Evolutionary conservation across 2,888 invertebrate genomes (phyloP).

Genomic region (Eledone cirrhosa): DNA sequence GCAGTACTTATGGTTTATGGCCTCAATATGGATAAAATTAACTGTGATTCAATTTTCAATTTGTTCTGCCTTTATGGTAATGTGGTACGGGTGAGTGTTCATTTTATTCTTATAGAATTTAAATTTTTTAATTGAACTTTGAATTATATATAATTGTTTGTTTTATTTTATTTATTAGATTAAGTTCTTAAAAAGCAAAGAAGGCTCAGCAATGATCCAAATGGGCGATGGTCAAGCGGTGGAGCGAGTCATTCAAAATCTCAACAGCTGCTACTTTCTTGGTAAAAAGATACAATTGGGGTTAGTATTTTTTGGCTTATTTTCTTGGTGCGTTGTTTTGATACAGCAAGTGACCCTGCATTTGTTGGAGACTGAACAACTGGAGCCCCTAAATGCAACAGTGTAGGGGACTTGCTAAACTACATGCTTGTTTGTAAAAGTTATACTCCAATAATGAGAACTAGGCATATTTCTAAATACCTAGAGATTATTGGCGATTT

Average conservation of each 20-base stretch:
- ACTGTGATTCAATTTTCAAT: slow-evolving; percentile 96
- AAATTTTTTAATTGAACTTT: neutral
- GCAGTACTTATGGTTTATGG: slow-evolving; percentile 99
- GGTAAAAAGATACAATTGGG: slow-evolving; percentile 79
- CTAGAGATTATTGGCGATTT: no score
- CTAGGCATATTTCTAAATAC: no score
- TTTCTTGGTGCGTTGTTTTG: neutral
- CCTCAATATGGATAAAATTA: slow-evolving; percentile 89
- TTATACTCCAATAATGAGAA: no score
- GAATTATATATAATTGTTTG: neutral
- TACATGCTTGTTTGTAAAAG: neutral
- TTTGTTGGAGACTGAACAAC: no score
- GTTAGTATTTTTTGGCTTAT: slow-evolving; percentile 61
- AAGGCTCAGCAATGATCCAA: slow-evolving; percentile 99
- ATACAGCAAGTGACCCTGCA: neutral
- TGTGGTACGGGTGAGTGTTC: slow-evolving; percentile 84
- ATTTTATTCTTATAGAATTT: no score
- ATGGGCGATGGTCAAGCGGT: slow-evolving; percentile 96
- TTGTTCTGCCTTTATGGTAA: slow-evolving; percentile 98
- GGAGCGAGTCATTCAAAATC: slow-evolving; percentile 91
- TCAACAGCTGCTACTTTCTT: slow-evolving; percentile 88
- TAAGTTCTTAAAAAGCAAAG: slow-evolving; percentile 97
- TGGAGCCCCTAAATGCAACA: no score
- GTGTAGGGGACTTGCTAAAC: neutral
- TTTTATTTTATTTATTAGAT: slow-evolving; percentile 70